Evolutionary conservation across 2,797 vertebrate genomes (phyloP).

Genomic region (Cebuella pygmaea): DNA sequence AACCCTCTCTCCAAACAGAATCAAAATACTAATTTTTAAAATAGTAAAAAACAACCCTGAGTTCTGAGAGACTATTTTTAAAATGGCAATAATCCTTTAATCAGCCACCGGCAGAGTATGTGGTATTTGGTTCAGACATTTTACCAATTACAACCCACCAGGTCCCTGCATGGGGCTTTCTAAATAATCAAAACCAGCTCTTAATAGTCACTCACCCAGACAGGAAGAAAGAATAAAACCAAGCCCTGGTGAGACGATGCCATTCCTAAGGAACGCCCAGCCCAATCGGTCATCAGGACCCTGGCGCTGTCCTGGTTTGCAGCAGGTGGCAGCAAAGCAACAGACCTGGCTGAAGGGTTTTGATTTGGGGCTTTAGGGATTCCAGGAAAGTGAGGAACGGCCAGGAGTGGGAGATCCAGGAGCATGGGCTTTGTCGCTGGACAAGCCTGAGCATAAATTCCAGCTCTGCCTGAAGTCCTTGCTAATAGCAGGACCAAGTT

Average conservation of each 20-base stretch:
- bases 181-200: conserved; percentile 70
- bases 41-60: conserved; percentile 41
- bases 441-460: not conserved
- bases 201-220: conserved; percentile 55
- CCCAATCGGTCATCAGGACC: not conserved
- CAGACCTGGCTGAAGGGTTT: not conserved
- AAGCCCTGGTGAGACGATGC: conserved; percentile 17
- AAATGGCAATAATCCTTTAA: conserved; percentile 75
- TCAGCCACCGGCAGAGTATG: conserved; percentile 67
- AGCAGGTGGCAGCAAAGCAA: not conserved
- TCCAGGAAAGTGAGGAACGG: not conserved
- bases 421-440: not conserved
- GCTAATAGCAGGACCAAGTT: not conserved
- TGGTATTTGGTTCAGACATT: conserved; percentile 68
- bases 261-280: conserved; percentile 3
- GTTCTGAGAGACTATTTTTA: conserved; percentile 68
- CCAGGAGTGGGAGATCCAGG: not conserved
- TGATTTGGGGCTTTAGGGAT: not conserved
- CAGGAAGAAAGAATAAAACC: conserved; percentile 44
- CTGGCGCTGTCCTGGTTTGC: not conserved
- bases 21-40: conserved; percentile 69
- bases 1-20: conserved; percentile 34
- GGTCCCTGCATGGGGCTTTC: conserved; percentile 63
- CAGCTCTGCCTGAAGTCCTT: not conserved
- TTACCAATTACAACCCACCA: conserved; percentile 77